Conservation (phyloP, 2,113 vertebrate genomes). For the Megaceryle maxima region DNA sequence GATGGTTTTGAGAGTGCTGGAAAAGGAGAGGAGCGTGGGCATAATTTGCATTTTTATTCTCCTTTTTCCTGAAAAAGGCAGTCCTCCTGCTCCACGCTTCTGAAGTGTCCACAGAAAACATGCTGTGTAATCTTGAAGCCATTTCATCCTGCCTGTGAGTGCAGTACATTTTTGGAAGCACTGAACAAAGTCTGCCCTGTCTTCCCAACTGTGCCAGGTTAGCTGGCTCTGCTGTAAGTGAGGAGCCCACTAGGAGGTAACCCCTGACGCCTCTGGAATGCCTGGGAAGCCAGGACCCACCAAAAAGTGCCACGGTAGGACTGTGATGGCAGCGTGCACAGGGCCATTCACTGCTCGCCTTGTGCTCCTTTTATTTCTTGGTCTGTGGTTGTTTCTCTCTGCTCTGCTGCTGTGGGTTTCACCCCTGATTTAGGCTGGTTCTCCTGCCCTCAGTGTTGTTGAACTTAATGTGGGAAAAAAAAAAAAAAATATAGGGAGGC, state of each 20-base stretch:
- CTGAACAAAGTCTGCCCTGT: background rate
- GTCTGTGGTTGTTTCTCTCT: background rate
- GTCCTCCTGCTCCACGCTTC: background rate
- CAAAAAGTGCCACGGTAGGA: rapidly evolving
- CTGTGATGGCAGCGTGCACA: background rate
- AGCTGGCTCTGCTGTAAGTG: background rate
- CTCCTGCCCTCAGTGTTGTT: background rate
- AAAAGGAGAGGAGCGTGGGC: background rate
- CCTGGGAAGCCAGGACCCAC: background rate
- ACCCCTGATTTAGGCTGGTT: background rate
- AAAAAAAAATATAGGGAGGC: background rate
- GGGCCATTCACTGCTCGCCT: background rate
- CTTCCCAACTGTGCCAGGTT: rapidly evolving
- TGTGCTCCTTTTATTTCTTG: background rate
- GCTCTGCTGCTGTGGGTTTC: background rate
- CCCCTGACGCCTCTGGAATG: background rate
- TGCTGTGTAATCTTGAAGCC: background rate
- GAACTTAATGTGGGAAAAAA: background rate
- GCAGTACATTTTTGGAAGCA: background rate
- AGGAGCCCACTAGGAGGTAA: background rate
- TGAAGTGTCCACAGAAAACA: background rate
- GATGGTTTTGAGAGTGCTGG: background rate
- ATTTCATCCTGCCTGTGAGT: background rate
- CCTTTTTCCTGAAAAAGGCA: background rate
- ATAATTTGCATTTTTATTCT: background rate